Evolutionary conservation across 2,888 invertebrate genomes (phyloP), one percentile per base, ranked within the genome.

Genomic region (Agrotis puta): DNA sequence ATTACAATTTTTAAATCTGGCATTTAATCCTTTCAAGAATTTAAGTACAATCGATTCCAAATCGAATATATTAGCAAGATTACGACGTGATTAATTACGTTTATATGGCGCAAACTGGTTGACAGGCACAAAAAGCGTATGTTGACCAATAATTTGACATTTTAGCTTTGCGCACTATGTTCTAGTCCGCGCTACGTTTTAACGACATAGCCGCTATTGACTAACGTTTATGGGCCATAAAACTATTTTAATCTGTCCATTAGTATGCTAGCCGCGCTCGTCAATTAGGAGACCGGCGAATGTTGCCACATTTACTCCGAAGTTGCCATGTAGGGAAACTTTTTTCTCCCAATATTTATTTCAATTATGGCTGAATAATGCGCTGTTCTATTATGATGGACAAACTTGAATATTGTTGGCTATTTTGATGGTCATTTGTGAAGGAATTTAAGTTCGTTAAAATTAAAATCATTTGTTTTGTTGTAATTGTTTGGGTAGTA

Each of bases 201-300:
- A 77, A 74, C 71, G 72, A 82, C 67, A 74, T 74, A 72, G 77
- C 64, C 54, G 77, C 80, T 86, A 86, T 86, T 86, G 87, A 88
- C 85, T 88, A 90, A 90, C 90, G 87, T 92, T 93, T 92, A 92
- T 91, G 89, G 89, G 62, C 91, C 90, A 92, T 94, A 93, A 94
- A 94, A 90, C 93, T 92, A 94, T 94, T 94, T 92, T 93, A 94
- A 94, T 94, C 89, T 88, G 80, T 74, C 92, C 90, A 95, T 95
- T 94, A 92, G 92, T 93, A 94, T 93, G 92, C 94, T 86, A 87
- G 91, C 90, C 90, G 89, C 92, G 89, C 88, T 84, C 88, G 90
- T 90, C 93, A 94, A 95, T 94, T 95, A 94, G 91, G 78, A 85
- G 87, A 88, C 86, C 84, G 79, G 83, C 71, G 75, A 86, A 85